Conservation (phyloP, 2,113 vertebrate species). For the Terrapene triunguis region DNA sequence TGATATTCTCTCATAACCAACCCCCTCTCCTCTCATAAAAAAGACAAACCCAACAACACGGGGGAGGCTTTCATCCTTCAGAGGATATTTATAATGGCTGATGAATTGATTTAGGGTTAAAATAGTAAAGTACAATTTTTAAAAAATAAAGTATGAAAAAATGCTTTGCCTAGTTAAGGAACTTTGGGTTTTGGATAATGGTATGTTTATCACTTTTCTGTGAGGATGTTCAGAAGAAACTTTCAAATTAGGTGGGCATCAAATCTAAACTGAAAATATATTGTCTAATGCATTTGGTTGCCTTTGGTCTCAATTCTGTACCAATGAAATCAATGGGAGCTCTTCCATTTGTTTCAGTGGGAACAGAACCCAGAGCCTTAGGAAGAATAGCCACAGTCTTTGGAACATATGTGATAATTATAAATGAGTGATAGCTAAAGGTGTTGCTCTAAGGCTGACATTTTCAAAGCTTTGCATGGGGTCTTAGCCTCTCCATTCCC, state of each 20-base stretch:
- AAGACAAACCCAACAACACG: too few species aligned
- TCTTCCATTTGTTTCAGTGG: fast-evolving
- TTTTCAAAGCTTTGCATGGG: background rate
- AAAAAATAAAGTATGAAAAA: background rate
- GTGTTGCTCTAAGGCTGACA: background rate
- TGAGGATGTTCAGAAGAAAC: background rate
- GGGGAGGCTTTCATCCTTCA: background rate
- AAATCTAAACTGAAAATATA: background rate
- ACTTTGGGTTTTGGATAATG: background rate
- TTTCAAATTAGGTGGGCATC: fast-evolving
- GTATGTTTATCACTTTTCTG: background rate
- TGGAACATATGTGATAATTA: background rate
- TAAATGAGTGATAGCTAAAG: background rate
- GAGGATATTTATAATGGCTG: background rate
- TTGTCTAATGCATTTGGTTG: background rate
- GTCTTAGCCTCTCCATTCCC: background rate
- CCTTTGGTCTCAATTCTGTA: background rate
- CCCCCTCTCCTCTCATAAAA: too few species aligned
- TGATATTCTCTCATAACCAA: background rate
- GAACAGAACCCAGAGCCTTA: background rate
- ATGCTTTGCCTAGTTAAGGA: background rate
- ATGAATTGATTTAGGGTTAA: background rate
- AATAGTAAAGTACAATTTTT: background rate
- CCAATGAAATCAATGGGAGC: background rate
- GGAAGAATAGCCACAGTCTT: background rate